Percentiles rank a stretch among this genome's conserved stretches.
Conservation (phyloP, 2,888 invertebrate species). For the Thelaira solivaga region DNA sequence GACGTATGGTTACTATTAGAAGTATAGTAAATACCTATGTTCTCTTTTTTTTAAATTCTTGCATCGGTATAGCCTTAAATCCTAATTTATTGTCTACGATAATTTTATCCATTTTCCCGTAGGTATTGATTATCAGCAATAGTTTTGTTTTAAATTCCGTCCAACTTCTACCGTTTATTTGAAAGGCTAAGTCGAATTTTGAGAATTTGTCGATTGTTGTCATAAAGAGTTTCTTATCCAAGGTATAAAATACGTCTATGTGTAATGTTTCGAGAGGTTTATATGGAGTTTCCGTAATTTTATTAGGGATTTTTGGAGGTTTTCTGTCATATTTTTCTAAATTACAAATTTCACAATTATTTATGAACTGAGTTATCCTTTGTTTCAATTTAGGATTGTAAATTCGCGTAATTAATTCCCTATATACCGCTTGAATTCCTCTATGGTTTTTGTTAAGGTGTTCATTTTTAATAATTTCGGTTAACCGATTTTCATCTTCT, state of each 20-base stretch:
- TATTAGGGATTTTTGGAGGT: slow-evolving; percentile 48
- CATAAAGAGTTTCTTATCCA: slow-evolving; percentile 4
- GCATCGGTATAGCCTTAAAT: slow-evolving; percentile 58
- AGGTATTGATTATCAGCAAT: not conserved
- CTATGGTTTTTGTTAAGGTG: not conserved
- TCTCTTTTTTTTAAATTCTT: slow-evolving; percentile 44
- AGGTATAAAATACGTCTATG: slow-evolving; percentile 27
- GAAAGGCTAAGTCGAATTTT: slow-evolving; percentile 18
- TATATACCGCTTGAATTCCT: not conserved
- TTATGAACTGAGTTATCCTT: slow-evolving; percentile 59
- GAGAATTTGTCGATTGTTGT: slow-evolving; percentile 44
- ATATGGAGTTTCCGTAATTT: slow-evolving; percentile 63
- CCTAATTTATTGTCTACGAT: slow-evolving; percentile 52
- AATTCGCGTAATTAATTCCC: slow-evolving; percentile 18
- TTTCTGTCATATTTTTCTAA: not conserved
- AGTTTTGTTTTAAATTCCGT: slow-evolving; percentile 50
- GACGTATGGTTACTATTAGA: no score
- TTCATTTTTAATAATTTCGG: not conserved
- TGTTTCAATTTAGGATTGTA: slow-evolving; percentile 55
- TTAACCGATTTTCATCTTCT: slow-evolving; percentile 1
- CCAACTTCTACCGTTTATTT: not conserved
- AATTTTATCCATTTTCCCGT: slow-evolving; percentile 38
- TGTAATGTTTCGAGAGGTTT: slow-evolving; percentile 63
- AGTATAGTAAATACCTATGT: slow-evolving; percentile 47
- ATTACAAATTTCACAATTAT: slow-evolving; percentile 7